Conservation (phyloP, 2,888 invertebrate species). For the Subacronicta megacephala region DNA sequence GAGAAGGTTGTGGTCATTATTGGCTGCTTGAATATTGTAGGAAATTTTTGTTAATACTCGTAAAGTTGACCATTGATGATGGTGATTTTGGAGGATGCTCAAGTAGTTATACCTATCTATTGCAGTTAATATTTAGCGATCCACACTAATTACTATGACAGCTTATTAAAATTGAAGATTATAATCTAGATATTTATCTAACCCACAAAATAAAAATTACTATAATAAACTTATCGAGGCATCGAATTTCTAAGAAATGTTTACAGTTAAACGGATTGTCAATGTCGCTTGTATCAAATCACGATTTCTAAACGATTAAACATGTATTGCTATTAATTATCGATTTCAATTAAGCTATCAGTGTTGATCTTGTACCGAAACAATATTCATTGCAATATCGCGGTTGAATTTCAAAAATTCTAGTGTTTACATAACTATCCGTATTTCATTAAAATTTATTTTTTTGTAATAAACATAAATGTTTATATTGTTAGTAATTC, state of each 20-base stretch:
- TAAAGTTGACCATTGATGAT: no score
- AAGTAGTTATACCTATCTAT: no score
- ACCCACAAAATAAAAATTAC: slow-evolving; percentile 25
- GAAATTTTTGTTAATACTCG: no score
- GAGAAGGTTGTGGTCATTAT: no score
- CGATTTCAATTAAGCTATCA: slow-evolving; percentile 51
- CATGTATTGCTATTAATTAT: slow-evolving; percentile 53
- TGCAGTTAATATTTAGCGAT: neutral
- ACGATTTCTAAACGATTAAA: slow-evolving; percentile 45
- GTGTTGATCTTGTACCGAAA: slow-evolving; percentile 40
- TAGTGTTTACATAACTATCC: slow-evolving; percentile 15
- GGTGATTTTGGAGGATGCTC: no score
- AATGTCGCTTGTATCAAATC: slow-evolving; percentile 25
- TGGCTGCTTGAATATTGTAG: no score
- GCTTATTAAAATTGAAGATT: slow-evolving; percentile 34
- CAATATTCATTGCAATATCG: slow-evolving; percentile 26
- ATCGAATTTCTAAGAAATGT: slow-evolving; percentile 40
- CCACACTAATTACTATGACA: slow-evolving; percentile 26
- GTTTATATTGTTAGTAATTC: no score
- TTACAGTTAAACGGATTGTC: slow-evolving; percentile 22
- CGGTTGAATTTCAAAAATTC: slow-evolving; percentile 16
- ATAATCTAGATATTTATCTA: slow-evolving; percentile 32
- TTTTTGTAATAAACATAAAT: no score
- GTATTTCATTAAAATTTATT: no score
- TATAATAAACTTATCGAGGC: slow-evolving; percentile 19